Conservation (phyloP, 2,797 vertebrate genomes). For the Poeciliopsis infans region DNA sequence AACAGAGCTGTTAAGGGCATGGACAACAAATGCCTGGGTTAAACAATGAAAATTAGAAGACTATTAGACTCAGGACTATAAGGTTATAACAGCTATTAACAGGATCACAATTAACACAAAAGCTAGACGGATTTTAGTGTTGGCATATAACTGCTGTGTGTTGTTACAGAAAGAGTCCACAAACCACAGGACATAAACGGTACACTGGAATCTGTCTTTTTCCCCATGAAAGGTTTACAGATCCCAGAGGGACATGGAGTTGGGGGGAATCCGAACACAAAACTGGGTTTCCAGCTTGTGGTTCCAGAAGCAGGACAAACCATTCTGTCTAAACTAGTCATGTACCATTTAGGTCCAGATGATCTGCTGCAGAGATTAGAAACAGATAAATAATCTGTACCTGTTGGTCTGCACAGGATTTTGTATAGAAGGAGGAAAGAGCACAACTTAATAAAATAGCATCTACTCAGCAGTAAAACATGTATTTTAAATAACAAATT, state of each 20-base stretch:
- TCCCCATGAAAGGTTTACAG: conserved; percentile 23
- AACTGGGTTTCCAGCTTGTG: conserved; percentile 31
- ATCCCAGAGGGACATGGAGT: conserved; percentile 6
- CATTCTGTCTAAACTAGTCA: conserved; percentile 39
- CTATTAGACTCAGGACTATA: conserved; percentile 66
- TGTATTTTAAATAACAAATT: background rate
- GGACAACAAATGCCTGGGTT: conserved; percentile 63
- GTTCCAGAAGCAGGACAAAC: conserved; percentile 32
- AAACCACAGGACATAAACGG: conserved; percentile 78
- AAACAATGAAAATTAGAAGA: conserved; percentile 74
- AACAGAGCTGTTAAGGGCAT: conserved; percentile 64
- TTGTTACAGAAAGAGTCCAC: conserved; percentile 73
- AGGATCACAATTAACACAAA: conserved; percentile 45
- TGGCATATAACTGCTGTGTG: conserved; percentile 51
- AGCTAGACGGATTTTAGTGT: conserved; percentile 79
- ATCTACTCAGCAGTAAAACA: background rate
- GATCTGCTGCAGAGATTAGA: conserved; percentile 57
- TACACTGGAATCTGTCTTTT: conserved; percentile 57
- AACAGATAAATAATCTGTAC: conserved; percentile 75
- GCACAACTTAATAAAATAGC: conserved; percentile 57
- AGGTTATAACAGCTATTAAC: conserved; percentile 57
- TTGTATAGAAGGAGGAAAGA: conserved; percentile 68
- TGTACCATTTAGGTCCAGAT: conserved; percentile 80
- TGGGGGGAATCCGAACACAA: conserved; percentile 13
- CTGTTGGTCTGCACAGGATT: conserved; percentile 81